phyloP scores from a whole-genome alignment of 2,113 vertebrate species.

The Petromus typicus region DNA sequence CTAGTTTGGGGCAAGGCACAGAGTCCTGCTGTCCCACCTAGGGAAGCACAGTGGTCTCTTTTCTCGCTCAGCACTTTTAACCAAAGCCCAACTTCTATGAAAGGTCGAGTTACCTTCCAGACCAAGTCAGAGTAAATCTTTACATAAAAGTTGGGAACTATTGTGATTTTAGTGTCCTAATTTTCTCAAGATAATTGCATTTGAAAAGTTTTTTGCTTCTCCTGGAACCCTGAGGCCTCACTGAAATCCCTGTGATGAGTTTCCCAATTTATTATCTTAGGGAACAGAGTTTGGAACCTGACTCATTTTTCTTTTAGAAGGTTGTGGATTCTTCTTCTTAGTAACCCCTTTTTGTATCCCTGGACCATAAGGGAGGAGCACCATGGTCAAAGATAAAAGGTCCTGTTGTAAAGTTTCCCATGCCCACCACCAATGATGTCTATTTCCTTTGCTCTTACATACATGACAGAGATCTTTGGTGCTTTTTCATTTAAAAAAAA shows the following conservation, averaged over 20 bases:
- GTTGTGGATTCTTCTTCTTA: not conserved
- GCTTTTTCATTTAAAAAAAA: not conserved
- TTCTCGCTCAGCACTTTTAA: not conserved
- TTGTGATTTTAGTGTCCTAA: not conserved
- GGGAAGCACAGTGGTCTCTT: not conserved
- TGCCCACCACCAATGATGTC: not conserved
- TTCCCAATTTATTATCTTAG: not conserved
- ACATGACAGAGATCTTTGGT: not conserved
- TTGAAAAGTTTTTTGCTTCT: not conserved
- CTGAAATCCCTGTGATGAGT: not conserved
- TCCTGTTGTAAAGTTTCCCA: not conserved
- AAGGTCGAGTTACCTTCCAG: not conserved
- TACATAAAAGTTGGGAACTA: not conserved
- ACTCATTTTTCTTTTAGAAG: not conserved
- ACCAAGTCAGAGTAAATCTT: not conserved
- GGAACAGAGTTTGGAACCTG: not conserved
- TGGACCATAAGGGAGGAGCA: not conserved
- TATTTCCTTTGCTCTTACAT: not conserved
- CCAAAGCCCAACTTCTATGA: not conserved
- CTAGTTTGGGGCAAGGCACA: not conserved
- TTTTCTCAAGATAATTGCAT: not conserved
- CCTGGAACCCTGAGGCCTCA: not conserved
- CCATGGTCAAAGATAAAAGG: not conserved
- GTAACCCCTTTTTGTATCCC: not conserved
- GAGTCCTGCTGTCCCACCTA: not conserved